A percentile compares a stretch with the other conserved stretches of the same genome.
Evolutionary conservation across 2,113 vertebrate genomes (phyloP).

Genomic region (Heptranchias perlo): DNA sequence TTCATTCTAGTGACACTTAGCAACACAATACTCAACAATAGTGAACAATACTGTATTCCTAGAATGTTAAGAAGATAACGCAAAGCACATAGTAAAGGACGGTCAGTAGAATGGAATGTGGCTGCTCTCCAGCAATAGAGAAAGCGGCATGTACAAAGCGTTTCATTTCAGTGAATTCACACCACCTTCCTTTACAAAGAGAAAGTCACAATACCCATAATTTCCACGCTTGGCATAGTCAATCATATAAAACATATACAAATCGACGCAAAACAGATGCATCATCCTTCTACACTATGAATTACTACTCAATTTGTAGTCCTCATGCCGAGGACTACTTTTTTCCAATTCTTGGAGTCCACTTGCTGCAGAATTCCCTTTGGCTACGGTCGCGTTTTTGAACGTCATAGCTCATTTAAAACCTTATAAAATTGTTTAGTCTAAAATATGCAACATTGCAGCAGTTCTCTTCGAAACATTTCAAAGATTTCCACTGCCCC

Average conservation of each 20-base stretch:
- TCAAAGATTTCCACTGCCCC: background rate
- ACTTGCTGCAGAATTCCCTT: background rate
- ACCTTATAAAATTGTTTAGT: background rate
- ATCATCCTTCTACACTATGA: background rate
- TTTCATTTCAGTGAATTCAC: slow-evolving; percentile 6
- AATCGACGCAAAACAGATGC: background rate
- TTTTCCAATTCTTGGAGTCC: background rate
- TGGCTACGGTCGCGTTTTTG: background rate
- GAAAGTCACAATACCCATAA: background rate
- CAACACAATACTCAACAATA: background rate
- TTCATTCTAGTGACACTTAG: background rate
- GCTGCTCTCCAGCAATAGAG: background rate
- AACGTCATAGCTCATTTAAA: background rate
- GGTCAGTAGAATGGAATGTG: background rate
- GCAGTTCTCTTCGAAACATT: background rate
- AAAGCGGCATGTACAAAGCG: background rate
- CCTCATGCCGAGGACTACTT: background rate
- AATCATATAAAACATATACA: background rate
- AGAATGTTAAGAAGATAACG: background rate
- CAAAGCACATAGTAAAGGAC: background rate
- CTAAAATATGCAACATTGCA: background rate
- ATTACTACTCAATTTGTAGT: background rate
- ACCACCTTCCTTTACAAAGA: background rate
- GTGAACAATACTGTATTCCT: background rate
- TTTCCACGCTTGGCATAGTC: background rate